These are phyloP conservation scores for Hypothenemus hampei DNA, from an alignment of 1,140 invertebrate species.

Conservation along the genomic window DNA sequence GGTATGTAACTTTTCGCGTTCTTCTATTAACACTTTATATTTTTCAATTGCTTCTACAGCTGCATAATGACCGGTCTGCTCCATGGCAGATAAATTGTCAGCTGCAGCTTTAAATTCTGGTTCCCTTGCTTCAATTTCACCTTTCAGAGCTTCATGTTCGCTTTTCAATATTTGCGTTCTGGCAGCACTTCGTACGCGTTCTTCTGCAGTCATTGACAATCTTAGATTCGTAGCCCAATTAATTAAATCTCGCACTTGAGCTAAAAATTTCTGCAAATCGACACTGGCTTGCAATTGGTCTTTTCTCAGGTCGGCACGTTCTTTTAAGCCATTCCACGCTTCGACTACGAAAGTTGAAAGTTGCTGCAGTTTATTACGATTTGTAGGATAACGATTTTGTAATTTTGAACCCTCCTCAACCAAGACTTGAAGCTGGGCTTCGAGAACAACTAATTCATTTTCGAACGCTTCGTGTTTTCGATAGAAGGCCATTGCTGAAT, in stretches of 20 bases:
- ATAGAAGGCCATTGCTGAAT: slow-evolving; percentile 77
- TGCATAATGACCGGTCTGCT: slow-evolving; percentile 78
- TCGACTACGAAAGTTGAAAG: slow-evolving; percentile 71
- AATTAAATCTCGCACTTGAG: slow-evolving; percentile 78
- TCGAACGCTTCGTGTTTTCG: slow-evolving; percentile 91
- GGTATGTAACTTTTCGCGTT: slow-evolving; percentile 70
- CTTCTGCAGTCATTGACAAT: slow-evolving; percentile 73
- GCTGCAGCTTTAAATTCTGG: slow-evolving; percentile 76
- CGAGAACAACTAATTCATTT: slow-evolving; percentile 89
- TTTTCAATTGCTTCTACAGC: slow-evolving; percentile 73
- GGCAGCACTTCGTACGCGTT: slow-evolving; percentile 79
- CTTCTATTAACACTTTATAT: slow-evolving; percentile 67
- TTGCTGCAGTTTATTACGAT: slow-evolving; percentile 76
- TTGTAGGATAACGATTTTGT: slow-evolving; percentile 84
- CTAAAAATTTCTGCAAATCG: slow-evolving; percentile 81
- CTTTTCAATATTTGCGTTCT: slow-evolving; percentile 82
- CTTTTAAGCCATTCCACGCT: slow-evolving; percentile 84
- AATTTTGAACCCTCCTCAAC: slow-evolving; percentile 88
- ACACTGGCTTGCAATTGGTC: slow-evolving; percentile 81
- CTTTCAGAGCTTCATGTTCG: slow-evolving; percentile 87
- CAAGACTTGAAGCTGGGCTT: slow-evolving; percentile 86
- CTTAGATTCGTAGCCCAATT: slow-evolving; percentile 81
- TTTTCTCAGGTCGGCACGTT: slow-evolving; percentile 70
- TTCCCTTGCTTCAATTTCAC: slow-evolving; percentile 92
- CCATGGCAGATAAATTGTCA: slow-evolving; percentile 76